These are phyloP conservation scores for Muscidifurax raptorellus DNA, from an alignment of 1,140 invertebrate species.

Conservation along the genomic window DNA sequence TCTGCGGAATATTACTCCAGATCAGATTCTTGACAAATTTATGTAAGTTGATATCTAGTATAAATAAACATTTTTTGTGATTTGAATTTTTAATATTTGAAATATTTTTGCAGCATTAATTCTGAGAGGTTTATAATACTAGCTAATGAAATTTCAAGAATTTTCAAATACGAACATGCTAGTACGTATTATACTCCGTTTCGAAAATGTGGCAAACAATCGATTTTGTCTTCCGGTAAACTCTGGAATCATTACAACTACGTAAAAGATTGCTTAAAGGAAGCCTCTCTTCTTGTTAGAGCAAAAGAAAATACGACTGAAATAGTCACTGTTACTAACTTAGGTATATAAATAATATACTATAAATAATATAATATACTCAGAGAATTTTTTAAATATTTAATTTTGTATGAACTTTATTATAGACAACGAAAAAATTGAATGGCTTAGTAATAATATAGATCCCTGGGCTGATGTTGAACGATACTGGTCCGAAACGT, in stretches of 20 bases:
- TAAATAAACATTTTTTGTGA: neutral
- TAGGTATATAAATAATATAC: too few relatives aligned
- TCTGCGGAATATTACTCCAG: neutral
- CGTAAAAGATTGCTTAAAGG: neutral
- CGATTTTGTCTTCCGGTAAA: neutral
- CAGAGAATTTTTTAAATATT: too few relatives aligned
- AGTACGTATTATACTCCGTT: neutral
- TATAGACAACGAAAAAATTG: neutral
- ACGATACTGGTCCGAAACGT: neutral
- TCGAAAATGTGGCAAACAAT: neutral
- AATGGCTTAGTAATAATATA: neutral
- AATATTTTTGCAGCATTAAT: neutral
- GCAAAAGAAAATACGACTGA: too few relatives aligned
- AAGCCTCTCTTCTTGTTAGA: neutral
- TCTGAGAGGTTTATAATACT: neutral
- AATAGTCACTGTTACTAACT: too few relatives aligned
- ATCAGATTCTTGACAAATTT: neutral
- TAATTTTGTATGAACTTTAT: too few relatives aligned
- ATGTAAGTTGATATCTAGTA: neutral
- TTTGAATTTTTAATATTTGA: neutral
- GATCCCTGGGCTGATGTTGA: neutral
- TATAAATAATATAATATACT: too few relatives aligned
- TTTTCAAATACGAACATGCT: constrained; percentile 2
- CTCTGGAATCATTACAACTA: constrained; percentile 22
- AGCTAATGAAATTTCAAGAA: neutral